Evolutionary conservation across 2,888 invertebrate species (phyloP).

Genomic region (Acanthoscelides obtectus): DNA sequence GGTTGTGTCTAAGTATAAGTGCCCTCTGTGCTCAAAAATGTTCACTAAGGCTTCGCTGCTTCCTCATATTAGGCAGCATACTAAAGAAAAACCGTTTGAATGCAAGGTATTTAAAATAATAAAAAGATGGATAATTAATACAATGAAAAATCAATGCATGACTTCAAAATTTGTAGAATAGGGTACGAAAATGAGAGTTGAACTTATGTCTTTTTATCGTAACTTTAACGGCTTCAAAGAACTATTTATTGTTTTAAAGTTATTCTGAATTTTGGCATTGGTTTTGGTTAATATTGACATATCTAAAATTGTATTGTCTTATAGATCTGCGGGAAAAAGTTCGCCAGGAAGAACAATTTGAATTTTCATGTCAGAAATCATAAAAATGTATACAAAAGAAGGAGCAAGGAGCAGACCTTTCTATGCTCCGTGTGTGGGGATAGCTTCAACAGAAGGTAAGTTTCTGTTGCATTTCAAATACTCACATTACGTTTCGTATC

Average conservation of each 20-base stretch:
- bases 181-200: too few relatives aligned
- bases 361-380: slow-evolving; percentile 57
- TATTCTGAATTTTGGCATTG: too few relatives aligned
- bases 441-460: slow-evolving; percentile 50
- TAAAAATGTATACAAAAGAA: slow-evolving; percentile 7
- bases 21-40: slow-evolving; percentile 63
- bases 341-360: slow-evolving; percentile 62
- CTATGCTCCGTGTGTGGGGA: slow-evolving; percentile 50
- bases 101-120: too few relatives aligned
- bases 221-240: too few relatives aligned
- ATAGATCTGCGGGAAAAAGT: slow-evolving; percentile 57
- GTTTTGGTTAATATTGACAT: too few relatives aligned
- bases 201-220: too few relatives aligned
- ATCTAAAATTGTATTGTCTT: too few relatives aligned
- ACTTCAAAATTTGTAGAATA: too few relatives aligned
- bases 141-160: too few relatives aligned
- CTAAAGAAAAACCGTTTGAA: slow-evolving; percentile 65
- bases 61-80: slow-evolving; percentile 68
- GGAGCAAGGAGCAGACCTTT: slow-evolving; percentile 29
- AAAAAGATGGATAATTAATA: too few relatives aligned
- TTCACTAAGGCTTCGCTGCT: slow-evolving; percentile 64
- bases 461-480: neutral
- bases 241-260: too few relatives aligned
- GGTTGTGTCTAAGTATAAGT: slow-evolving; percentile 48
- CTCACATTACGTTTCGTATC: neutral